phyloP scores from a whole-genome alignment of 1,140 invertebrate species.

The Drosophila teissieri region DNA sequence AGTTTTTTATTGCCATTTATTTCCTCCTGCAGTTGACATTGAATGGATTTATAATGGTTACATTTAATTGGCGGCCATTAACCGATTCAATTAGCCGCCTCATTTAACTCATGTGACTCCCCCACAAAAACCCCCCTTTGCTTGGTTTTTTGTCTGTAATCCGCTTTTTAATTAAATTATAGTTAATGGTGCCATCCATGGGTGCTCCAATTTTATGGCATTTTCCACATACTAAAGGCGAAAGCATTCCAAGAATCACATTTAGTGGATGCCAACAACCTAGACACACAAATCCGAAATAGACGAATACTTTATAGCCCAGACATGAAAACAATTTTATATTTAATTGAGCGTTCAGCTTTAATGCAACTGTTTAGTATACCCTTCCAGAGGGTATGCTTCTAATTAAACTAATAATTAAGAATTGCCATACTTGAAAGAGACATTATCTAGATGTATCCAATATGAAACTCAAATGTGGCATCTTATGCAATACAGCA shows the following conservation, averaged over 20 bases:
- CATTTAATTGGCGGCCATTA: slow-evolving; percentile 48
- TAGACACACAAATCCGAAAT: slow-evolving; percentile 52
- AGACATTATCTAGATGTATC: background rate
- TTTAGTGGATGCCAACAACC: slow-evolving; percentile 39
- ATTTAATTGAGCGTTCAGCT: slow-evolving; percentile 29
- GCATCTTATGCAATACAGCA: background rate
- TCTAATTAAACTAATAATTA: background rate
- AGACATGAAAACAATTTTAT: slow-evolving; percentile 29
- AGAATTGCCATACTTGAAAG: background rate
- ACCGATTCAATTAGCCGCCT: slow-evolving; percentile 64
- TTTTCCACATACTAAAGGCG: slow-evolving; percentile 35
- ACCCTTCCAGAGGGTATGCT: slow-evolving; percentile 10
- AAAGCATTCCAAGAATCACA: slow-evolving; percentile 23
- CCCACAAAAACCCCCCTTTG: background rate
- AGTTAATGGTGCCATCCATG: slow-evolving; percentile 43
- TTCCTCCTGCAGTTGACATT: slow-evolving; percentile 52
- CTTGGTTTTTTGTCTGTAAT: background rate
- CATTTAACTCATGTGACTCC: slow-evolving; percentile 45
- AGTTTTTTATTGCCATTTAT: slow-evolving; percentile 21
- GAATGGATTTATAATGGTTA: slow-evolving; percentile 49
- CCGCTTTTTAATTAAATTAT: slow-evolving; percentile 54
- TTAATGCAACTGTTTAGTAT: slow-evolving; percentile 4
- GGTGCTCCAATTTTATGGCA: slow-evolving; percentile 45
- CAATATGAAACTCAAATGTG: no score
- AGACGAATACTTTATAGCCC: slow-evolving; percentile 30